Percentiles rank a stretch among this genome's conserved stretches.
These are phyloP conservation scores for Catonia carolina DNA, from an alignment of 2,888 invertebrate species.

Conservation along the genomic window DNA sequence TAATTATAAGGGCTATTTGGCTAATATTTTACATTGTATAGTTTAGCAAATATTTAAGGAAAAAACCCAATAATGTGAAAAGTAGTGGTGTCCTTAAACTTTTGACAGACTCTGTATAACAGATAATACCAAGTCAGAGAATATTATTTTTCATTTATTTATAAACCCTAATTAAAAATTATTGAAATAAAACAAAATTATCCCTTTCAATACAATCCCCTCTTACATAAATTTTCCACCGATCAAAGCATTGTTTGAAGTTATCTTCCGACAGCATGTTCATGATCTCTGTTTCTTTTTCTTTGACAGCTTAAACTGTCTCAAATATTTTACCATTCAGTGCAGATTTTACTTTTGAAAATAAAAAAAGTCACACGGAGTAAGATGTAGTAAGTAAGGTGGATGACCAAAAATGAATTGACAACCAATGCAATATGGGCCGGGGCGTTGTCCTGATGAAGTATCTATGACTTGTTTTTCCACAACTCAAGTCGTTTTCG, in stretches of 20 bases:
- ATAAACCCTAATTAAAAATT: too few species aligned
- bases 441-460: slow-evolving; percentile 34
- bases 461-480: slow-evolving; percentile 32
- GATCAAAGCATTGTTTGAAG: slow-evolving; percentile 21
- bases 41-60: too few species aligned
- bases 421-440: slow-evolving; percentile 30
- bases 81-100: too few species aligned
- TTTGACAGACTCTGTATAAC: too few species aligned
- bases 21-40: too few species aligned
- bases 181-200: too few species aligned
- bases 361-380: neutral
- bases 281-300: slow-evolving; percentile 7
- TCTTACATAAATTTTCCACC: neutral
- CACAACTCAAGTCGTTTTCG: slow-evolving; percentile 32
- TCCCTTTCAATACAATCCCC: slow-evolving; percentile 10
- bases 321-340: neutral
- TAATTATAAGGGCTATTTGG: too few species aligned
- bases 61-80: too few species aligned
- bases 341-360: neutral
- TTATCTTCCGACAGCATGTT: slow-evolving; percentile 14
- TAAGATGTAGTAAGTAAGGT: slow-evolving; percentile 31
- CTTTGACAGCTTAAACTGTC: neutral
- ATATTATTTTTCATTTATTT: too few species aligned
- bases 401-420: slow-evolving; percentile 32
- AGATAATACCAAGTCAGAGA: too few species aligned